Evolutionary conservation across 1,140 invertebrate genomes (phyloP).

Genomic region (Habropoda laboriosa): DNA sequence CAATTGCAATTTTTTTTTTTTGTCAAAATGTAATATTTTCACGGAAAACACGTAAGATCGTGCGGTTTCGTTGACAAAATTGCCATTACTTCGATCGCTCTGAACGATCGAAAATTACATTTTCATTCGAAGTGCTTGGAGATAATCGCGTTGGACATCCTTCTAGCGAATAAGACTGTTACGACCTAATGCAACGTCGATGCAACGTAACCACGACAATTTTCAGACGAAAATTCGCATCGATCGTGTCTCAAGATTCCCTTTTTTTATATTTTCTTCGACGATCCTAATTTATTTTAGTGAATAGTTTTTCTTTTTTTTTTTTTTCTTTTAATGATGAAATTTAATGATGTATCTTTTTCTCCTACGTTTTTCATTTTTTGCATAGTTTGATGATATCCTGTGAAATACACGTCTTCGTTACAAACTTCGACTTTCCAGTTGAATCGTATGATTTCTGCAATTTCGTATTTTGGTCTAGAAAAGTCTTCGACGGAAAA

Average conservation of each 20-base stretch:
- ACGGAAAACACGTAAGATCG: not conserved
- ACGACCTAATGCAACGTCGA: not conserved
- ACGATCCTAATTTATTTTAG: not conserved
- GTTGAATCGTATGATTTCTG: no score
- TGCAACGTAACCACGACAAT: no score
- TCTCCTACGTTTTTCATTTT: no score
- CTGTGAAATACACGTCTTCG: not conserved
- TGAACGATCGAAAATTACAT: not conserved
- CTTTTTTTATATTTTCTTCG: no score
- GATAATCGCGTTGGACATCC: not conserved
- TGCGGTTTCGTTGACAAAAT: not conserved
- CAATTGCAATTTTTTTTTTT: not conserved
- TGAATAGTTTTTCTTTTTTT: no score
- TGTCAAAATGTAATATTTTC: not conserved
- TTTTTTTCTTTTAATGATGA: no score
- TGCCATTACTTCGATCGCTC: not conserved
- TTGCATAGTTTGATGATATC: constrained; percentile 6
- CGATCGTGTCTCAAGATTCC: no score
- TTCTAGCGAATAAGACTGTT: not conserved
- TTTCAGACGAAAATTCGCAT: not conserved
- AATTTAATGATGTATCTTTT: no score
- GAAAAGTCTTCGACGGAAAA: no score
- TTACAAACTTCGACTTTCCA: not conserved
- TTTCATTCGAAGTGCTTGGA: no score
- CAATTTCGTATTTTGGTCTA: not conserved